Evolutionary conservation across 2,113 vertebrate genomes (phyloP).

Genomic region (Carassius auratus): DNA sequence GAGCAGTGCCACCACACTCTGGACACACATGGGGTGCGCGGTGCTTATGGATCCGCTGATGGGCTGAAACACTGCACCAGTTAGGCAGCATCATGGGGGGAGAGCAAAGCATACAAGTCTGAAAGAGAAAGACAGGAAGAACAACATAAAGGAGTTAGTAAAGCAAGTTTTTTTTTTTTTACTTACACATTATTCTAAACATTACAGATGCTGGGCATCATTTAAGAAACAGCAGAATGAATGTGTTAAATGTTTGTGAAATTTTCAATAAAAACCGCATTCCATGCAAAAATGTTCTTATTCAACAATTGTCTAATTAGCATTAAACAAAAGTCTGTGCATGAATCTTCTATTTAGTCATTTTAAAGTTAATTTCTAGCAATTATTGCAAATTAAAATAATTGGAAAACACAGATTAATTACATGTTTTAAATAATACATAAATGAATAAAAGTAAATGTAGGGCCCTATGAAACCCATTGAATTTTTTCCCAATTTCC

Average conservation of each 20-base stretch:
- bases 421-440: too few species aligned
- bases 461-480: too few species aligned
- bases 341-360: too few species aligned
- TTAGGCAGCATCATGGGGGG: constrained; percentile 90
- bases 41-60: constrained; percentile 89
- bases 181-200: background rate
- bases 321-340: too few species aligned
- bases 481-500: too few species aligned
- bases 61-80: constrained; percentile 87
- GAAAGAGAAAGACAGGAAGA: background rate
- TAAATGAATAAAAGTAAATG: too few species aligned
- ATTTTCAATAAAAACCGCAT: background rate
- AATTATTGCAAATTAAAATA: background rate
- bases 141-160: background rate
- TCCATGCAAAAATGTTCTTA: background rate
- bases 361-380: too few species aligned
- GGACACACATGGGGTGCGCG: constrained; percentile 88
- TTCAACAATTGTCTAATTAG: background rate
- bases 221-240: background rate
- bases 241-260: background rate
- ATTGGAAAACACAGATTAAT: background rate
- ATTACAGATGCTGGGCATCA: background rate
- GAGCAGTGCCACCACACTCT: constrained; percentile 86
- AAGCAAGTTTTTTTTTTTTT: too few species aligned
- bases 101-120: constrained; percentile 87